A percentile compares a stretch with the other conserved stretches of the same genome.
These are phyloP conservation scores for Mystacornis crossleyi DNA, from an alignment of 2,113 vertebrate genomes.

Conservation along the genomic window DNA sequence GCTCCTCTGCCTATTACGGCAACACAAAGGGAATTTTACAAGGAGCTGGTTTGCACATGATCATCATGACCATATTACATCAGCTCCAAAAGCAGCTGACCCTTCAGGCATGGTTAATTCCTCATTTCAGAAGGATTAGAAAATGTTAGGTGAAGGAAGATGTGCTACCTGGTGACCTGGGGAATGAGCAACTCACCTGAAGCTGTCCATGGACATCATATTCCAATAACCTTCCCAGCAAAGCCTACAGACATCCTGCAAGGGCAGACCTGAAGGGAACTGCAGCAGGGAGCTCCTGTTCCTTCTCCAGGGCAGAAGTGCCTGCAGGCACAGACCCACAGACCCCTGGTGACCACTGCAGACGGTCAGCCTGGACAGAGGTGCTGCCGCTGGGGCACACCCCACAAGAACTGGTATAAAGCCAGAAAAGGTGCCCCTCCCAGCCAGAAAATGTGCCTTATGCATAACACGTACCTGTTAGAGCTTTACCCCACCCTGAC, in stretches of 20 bases:
- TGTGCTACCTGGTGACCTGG: background rate
- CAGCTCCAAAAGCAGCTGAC: background rate
- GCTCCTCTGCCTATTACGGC: background rate
- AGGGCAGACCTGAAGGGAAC: background rate
- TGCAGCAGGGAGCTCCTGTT: background rate
- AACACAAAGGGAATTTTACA: background rate
- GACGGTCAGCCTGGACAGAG: background rate
- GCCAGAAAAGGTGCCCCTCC: background rate
- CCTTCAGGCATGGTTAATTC: background rate
- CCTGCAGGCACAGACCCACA: background rate
- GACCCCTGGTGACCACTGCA: background rate
- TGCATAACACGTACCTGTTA: background rate
- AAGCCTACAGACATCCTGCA: background rate
- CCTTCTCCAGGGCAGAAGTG: background rate
- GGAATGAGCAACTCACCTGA: background rate
- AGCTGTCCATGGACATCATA: fast-evolving
- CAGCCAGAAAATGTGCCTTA: background rate
- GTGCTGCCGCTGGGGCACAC: background rate
- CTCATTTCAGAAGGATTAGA: background rate
- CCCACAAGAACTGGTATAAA: background rate
- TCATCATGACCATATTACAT: background rate
- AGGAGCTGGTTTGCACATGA: background rate
- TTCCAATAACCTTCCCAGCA: background rate
- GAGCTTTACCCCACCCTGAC: background rate
- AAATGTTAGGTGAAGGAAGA: background rate